These are phyloP conservation scores for Diaperis boleti DNA, from an alignment of 2,888 invertebrate species.

Conservation along the genomic window DNA sequence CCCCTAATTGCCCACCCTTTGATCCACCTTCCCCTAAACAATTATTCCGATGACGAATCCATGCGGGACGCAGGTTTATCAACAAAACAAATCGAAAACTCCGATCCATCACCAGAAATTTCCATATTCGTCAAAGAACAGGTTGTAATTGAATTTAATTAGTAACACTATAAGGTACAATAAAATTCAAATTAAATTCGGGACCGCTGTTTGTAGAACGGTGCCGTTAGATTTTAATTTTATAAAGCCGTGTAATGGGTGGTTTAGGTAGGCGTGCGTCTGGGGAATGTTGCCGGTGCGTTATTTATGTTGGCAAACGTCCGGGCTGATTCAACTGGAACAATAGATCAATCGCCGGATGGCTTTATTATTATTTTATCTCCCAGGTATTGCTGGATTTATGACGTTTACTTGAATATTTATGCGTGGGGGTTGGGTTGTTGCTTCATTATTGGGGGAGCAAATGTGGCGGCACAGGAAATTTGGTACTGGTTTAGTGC, in stretches of 20 bases:
- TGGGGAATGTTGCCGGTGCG: slow-evolving; percentile 38
- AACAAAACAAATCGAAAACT: slow-evolving; percentile 12
- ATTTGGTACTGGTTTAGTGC: no score
- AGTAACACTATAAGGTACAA: slow-evolving; percentile 31
- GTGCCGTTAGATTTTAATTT: slow-evolving; percentile 34
- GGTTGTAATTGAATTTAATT: slow-evolving; percentile 30
- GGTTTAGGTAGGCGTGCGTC: slow-evolving; percentile 20
- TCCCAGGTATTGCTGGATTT: slow-evolving; percentile 45
- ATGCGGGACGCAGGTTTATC: slow-evolving; percentile 15
- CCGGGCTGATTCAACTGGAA: slow-evolving; percentile 45
- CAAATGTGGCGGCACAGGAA: background rate
- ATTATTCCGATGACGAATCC: slow-evolving; percentile 11
- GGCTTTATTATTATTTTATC: slow-evolving; percentile 48
- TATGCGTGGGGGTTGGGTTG: slow-evolving; percentile 3
- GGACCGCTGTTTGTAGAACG: slow-evolving; percentile 15
- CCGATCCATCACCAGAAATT: slow-evolving; percentile 10
- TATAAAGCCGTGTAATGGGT: slow-evolving; percentile 33
- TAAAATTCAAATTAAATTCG: slow-evolving; percentile 37
- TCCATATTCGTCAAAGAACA: background rate
- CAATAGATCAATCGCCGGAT: slow-evolving; percentile 46
- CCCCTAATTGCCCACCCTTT: slow-evolving; percentile 20
- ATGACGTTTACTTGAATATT: slow-evolving; percentile 41
- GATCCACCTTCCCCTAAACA: slow-evolving; percentile 6
- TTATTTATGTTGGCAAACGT: slow-evolving; percentile 48
- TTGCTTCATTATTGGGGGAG: slow-evolving; percentile 12